Evolutionary conservation across 2,113 vertebrate genomes (phyloP).

Genomic region (Mobula birostris): DNA sequence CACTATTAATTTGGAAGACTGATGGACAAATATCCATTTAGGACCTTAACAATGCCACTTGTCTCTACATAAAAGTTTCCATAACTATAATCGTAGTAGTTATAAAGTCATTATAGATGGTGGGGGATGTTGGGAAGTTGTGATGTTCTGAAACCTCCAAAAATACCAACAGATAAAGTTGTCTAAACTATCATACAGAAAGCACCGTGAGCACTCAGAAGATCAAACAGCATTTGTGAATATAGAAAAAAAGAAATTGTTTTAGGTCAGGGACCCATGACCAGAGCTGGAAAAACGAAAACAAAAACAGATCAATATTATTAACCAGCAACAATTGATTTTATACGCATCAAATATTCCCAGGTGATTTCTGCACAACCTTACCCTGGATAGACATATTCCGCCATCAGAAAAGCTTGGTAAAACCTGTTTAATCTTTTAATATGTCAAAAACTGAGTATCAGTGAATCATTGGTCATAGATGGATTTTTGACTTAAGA

Average conservation of each 20-base stretch:
- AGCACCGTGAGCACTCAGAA: no score
- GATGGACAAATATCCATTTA: no score
- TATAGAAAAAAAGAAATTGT: no score
- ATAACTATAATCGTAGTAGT: no score
- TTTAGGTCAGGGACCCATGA: no score
- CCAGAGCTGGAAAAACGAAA: no score
- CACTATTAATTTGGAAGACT: no score
- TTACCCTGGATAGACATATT: background rate
- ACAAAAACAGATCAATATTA: background rate
- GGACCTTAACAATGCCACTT: no score
- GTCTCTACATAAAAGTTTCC: no score
- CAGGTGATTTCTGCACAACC: background rate
- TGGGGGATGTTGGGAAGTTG: background rate
- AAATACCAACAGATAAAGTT: background rate
- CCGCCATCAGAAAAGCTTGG: background rate
- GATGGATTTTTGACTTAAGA: background rate
- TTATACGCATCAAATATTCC: background rate
- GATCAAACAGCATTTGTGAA: no score
- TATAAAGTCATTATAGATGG: background rate
- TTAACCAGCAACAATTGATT: background rate
- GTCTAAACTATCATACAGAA: background rate
- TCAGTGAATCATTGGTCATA: background rate
- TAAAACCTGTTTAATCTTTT: background rate
- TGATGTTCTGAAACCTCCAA: background rate
- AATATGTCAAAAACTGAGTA: background rate